Conservation (phyloP, 1,140 invertebrate genomes). For the Hydropsyche tenuis region DNA sequence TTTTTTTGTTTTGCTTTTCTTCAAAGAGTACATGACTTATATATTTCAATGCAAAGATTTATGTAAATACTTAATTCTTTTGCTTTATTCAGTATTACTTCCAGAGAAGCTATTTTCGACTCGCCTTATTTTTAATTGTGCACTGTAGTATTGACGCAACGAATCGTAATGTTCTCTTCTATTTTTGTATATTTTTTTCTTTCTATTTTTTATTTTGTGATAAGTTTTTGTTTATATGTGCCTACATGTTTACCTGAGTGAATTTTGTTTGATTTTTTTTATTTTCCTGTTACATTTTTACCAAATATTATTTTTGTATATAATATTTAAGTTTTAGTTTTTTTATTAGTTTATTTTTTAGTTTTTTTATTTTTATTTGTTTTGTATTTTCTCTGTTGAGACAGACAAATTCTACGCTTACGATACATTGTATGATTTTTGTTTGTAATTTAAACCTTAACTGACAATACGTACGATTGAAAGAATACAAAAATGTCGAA, state of each 20-base stretch:
- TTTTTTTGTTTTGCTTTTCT: constrained; percentile 39
- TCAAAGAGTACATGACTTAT: constrained; percentile 18
- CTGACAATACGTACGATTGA: constrained; percentile 47
- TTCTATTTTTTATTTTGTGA: constrained; percentile 41
- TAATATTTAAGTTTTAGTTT: constrained; percentile 47
- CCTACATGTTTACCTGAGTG: constrained; percentile 48
- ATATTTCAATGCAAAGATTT: constrained; percentile 19
- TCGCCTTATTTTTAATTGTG: constrained; percentile 13
- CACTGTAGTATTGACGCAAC: constrained; percentile 3
- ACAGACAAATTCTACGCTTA: constrained; percentile 38
- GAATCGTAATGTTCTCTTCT: constrained; percentile 4
- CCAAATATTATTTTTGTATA: constrained; percentile 47
- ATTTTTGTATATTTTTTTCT: constrained; percentile 2
- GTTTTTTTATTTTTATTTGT: constrained; percentile 43
- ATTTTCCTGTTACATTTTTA: constrained; percentile 40
- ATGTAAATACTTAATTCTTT: constrained; percentile 43
- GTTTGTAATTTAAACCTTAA: constrained; percentile 42
- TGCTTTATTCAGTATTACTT: constrained; percentile 15
- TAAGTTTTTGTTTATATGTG: constrained; percentile 46
- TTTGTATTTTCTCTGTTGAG: constrained; percentile 40
- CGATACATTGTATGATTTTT: constrained; percentile 40
- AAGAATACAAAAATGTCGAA: constrained; percentile 45
- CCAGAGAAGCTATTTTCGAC: constrained; percentile 7
- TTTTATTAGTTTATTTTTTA: constrained; percentile 46
- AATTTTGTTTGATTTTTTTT: constrained; percentile 35